Evolutionary conservation across 2,113 vertebrate genomes (phyloP).

Genomic region (Cyanoramphus novaezelandiae): DNA sequence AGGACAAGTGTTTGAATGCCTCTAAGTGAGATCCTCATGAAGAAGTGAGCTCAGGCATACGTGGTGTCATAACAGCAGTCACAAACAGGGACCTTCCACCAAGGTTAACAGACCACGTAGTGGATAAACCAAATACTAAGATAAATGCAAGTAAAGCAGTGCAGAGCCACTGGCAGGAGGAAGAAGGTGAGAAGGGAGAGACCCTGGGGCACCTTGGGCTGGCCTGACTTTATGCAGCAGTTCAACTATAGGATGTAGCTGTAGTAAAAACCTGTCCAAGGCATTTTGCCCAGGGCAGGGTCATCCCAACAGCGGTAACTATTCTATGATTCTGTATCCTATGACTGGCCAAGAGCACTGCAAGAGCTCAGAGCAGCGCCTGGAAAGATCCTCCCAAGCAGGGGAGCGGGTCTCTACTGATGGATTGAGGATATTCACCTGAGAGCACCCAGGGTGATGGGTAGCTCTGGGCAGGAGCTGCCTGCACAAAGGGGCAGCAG

Average conservation of each 20-base stretch:
- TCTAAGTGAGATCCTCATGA: background rate
- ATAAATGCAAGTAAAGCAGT: background rate
- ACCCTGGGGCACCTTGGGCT: background rate
- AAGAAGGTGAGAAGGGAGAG: background rate
- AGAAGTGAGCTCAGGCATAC: fast-evolving
- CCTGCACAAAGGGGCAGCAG: background rate
- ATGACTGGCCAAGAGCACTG: background rate
- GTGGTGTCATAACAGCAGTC: background rate
- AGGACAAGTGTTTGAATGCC: background rate
- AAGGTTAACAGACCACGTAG: background rate
- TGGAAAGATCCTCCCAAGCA: background rate
- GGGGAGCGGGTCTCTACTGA: background rate
- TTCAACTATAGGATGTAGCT: background rate
- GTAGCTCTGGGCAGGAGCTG: background rate
- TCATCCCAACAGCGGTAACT: background rate
- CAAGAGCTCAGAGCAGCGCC: background rate
- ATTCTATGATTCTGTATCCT: background rate
- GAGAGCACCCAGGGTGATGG: fast-evolving
- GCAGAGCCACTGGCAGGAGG: background rate
- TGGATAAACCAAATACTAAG: background rate
- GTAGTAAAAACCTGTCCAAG: background rate
- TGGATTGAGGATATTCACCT: background rate
- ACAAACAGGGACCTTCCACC: fast-evolving
- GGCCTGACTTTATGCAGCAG: background rate
- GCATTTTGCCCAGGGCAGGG: background rate